Evolutionary conservation across 2,888 invertebrate species (phyloP).

Genomic region (Epinotia bilunana): DNA sequence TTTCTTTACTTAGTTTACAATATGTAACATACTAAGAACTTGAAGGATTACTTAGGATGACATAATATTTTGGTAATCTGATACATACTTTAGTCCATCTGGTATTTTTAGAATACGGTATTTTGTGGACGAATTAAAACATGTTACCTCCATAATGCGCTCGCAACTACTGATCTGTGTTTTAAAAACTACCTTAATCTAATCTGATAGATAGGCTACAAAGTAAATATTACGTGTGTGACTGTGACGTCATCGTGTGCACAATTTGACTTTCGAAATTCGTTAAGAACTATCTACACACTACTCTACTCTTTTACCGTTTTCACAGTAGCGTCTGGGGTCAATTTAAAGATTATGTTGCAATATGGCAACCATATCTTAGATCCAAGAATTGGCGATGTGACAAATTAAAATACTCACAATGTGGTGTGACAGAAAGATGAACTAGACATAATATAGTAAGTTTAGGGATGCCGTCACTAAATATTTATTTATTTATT

Average conservation of each 20-base stretch:
- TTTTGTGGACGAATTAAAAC: neutral
- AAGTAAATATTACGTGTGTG: conserved; percentile 19
- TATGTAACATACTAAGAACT: too few species aligned
- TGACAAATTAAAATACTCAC: too few species aligned
- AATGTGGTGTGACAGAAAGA: too few species aligned
- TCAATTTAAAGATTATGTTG: neutral
- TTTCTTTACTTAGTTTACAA: neutral
- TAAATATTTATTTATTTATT: too few species aligned
- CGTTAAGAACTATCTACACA: conserved; percentile 22
- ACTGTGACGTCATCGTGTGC: neutral
- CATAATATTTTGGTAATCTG: neutral
- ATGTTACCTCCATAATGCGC: conserved; percentile 53
- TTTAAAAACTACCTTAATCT: conserved; percentile 48
- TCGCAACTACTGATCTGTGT: conserved; percentile 46
- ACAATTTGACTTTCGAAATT: conserved; percentile 30
- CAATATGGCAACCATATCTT: too few species aligned
- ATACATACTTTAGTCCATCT: neutral
- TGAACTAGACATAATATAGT: too few species aligned
- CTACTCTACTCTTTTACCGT: neutral
- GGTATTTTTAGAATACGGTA: neutral
- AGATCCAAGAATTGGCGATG: too few species aligned
- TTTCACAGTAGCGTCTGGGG: neutral
- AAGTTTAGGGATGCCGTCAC: too few species aligned
- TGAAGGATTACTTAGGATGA: neutral
- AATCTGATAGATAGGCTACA: conserved; percentile 48